Conservation (phyloP, 2,797 vertebrate genomes). For the Calcarius lapponicus region DNA sequence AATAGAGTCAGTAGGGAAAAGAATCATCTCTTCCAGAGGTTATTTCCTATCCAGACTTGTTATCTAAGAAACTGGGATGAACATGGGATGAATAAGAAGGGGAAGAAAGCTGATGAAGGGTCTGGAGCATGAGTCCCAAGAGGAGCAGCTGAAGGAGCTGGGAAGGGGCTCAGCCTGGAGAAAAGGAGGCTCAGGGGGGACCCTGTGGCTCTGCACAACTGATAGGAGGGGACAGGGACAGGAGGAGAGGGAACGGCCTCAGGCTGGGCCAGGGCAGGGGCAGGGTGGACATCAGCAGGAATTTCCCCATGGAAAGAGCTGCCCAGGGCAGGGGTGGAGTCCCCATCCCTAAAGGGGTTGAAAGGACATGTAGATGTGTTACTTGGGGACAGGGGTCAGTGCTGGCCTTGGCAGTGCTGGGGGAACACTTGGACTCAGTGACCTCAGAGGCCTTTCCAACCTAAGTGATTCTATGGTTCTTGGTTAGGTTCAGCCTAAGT, state of each 20-base stretch:
- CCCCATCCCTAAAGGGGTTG: neutral
- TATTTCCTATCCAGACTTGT: neutral
- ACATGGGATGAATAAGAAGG: neutral
- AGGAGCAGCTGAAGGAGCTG: neutral
- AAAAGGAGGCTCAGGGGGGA: neutral
- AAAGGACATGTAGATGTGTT: neutral
- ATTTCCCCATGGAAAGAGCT: neutral
- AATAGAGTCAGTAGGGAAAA: neutral
- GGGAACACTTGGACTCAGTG: neutral
- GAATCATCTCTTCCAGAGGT: neutral
- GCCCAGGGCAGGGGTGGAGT: neutral
- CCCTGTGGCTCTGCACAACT: neutral
- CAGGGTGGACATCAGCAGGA: accelerated
- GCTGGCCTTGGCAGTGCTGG: neutral
- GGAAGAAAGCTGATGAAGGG: neutral
- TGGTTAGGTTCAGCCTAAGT: neutral
- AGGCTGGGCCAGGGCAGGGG: accelerated
- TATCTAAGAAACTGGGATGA: neutral
- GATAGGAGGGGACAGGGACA: neutral
- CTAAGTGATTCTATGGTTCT: too few relatives aligned
- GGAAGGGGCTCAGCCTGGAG: neutral
- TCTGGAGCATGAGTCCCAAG: accelerated
- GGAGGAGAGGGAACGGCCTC: accelerated
- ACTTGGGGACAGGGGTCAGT: neutral
- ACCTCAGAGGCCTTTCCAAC: neutral